These are phyloP conservation scores for Caenorhabditis angaria DNA, from an alignment of 2,888 invertebrate genomes.

Conservation along the genomic window DNA sequence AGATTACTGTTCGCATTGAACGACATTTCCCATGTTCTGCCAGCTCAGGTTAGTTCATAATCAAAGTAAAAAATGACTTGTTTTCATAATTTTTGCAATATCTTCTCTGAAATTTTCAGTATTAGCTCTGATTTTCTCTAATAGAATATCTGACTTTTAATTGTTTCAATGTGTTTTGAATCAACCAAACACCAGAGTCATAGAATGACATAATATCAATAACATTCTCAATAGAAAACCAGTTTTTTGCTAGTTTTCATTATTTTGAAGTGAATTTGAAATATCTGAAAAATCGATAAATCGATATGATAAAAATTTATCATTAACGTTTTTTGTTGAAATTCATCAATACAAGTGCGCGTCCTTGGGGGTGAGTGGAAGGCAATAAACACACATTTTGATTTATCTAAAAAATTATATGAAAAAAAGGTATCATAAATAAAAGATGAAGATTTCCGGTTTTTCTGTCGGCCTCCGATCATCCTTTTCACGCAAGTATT, in stretches of 20 bases:
- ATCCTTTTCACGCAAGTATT: background rate
- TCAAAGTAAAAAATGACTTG: no score
- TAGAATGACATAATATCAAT: background rate
- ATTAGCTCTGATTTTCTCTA: no score
- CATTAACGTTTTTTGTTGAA: conserved; percentile 1
- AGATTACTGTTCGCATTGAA: conserved; percentile 69
- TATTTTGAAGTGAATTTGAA: no score
- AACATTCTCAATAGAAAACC: background rate
- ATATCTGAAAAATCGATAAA: background rate
- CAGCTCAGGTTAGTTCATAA: conserved; percentile 58
- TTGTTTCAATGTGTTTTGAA: no score
- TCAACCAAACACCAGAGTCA: no score
- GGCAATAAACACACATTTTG: background rate
- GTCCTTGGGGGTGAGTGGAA: background rate
- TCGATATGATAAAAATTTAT: background rate
- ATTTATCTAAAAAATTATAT: background rate
- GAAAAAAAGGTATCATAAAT: background rate
- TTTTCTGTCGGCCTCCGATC: background rate
- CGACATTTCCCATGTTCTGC: conserved; percentile 71
- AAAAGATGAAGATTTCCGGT: conserved; percentile 8
- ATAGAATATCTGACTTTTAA: no score
- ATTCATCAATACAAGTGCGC: conserved; percentile 1
- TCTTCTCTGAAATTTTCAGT: no score
- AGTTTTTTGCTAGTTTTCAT: background rate
- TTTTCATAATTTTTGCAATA: no score